These are phyloP conservation scores for Cheilosia vulpina DNA, from an alignment of 2,888 invertebrate genomes.

Conservation along the genomic window DNA sequence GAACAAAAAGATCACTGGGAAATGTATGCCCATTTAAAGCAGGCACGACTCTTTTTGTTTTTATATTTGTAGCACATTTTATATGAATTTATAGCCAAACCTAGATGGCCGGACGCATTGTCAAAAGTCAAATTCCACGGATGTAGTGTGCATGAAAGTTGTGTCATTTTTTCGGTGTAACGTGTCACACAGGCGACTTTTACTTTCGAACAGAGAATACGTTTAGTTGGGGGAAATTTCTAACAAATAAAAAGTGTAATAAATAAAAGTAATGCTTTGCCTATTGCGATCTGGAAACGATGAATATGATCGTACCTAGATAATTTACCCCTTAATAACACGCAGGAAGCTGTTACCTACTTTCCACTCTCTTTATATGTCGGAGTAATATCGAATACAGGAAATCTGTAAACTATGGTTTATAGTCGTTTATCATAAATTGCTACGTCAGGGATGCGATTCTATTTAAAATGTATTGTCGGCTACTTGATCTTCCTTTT, in stretches of 20 bases:
- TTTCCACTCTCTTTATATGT: conserved; percentile 54
- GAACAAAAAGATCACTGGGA: conserved; percentile 1
- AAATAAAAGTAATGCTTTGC: background rate
- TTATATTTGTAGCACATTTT: conserved; percentile 21
- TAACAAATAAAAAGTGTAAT: no score
- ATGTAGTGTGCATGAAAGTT: conserved; percentile 19
- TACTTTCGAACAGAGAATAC: conserved; percentile 31
- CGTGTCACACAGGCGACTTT: conserved; percentile 22
- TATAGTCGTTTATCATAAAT: conserved; percentile 30
- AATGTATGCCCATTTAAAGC: conserved; percentile 23
- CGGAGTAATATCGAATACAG: conserved; percentile 52
- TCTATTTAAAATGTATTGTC: background rate
- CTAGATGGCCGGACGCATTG: background rate
- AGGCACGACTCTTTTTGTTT: background rate
- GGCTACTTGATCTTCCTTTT: background rate
- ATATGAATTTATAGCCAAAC: conserved; percentile 18
- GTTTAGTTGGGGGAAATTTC: background rate
- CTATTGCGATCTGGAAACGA: background rate
- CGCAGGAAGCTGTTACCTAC: conserved; percentile 44
- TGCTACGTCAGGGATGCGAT: conserved; percentile 13
- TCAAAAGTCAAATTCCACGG: conserved; percentile 37
- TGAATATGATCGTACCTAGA: background rate
- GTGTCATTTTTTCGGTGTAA: conserved; percentile 23
- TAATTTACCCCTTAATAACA: conserved; percentile 16
- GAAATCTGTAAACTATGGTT: conserved; percentile 40